A percentile compares a stretch with the other conserved stretches of the same genome.
phyloP scores from a whole-genome alignment of 2,888 invertebrate species.

The Volucella inanis region DNA sequence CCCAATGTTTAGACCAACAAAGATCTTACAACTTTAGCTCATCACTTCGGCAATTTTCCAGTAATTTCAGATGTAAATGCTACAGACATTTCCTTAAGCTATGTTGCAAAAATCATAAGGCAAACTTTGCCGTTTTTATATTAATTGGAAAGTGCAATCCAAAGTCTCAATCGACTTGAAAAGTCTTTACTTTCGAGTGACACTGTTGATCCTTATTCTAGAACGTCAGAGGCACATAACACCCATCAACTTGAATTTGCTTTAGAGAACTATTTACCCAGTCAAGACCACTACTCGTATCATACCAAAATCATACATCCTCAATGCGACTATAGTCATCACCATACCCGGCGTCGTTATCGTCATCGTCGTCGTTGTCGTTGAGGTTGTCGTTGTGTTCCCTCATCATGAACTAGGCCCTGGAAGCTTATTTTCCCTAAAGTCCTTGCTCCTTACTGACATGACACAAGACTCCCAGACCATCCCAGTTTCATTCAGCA shows the following conservation, averaged over 20 bases:
- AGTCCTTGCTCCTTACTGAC: background rate
- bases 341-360: slow-evolving; percentile 11
- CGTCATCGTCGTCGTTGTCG: slow-evolving; percentile 12
- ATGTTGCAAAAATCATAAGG: no score
- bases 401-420: slow-evolving; percentile 46
- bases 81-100: no score
- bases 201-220: slow-evolving; percentile 23
- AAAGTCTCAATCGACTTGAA: background rate
- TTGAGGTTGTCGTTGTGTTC: background rate
- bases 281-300: slow-evolving; percentile 35
- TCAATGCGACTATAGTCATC: slow-evolving; percentile 13
- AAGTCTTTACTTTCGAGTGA: slow-evolving; percentile 5
- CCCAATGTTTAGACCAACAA: no score
- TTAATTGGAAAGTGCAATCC: no score
- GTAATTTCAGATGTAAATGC: no score
- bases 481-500: background rate
- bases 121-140: no score
- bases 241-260: slow-evolving; percentile 53
- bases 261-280: slow-evolving; percentile 49
- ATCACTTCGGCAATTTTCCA: no score
- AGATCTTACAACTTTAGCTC: no score
- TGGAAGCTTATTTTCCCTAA: slow-evolving; percentile 12
- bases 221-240: slow-evolving; percentile 7
- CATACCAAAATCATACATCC: slow-evolving; percentile 3
- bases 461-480: background rate